A percentile compares a stretch with the other conserved stretches of the same genome.
These are phyloP conservation scores for Gallinago media DNA, from an alignment of 2,113 vertebrate genomes.

Conservation along the genomic window DNA sequence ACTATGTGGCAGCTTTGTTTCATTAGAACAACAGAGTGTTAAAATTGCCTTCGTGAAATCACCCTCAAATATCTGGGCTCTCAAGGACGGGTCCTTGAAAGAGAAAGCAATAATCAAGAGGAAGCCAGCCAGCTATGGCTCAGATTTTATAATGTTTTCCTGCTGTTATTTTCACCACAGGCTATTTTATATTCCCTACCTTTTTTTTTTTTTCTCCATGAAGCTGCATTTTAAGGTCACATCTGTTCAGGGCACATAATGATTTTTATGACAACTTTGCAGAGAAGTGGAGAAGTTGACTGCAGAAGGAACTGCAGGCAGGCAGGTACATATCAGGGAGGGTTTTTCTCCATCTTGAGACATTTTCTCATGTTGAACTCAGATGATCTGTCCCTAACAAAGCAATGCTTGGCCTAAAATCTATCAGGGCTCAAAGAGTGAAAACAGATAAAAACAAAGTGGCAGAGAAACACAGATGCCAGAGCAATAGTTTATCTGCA, in stretches of 20 bases:
- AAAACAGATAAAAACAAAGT: background rate
- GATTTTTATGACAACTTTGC: constrained; percentile 79
- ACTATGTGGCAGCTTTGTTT: constrained; percentile 18
- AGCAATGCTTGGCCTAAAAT: background rate
- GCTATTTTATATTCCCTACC: constrained; percentile 68
- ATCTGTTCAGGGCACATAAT: constrained; percentile 76
- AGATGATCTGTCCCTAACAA: constrained; percentile 12
- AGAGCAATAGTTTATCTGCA: constrained; percentile 15
- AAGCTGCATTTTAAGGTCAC: constrained; percentile 71
- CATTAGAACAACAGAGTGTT: constrained; percentile 12
- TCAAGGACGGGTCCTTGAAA: constrained; percentile 62
- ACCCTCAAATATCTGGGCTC: constrained; percentile 54
- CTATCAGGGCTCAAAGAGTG: background rate
- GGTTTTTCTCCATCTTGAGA: constrained; percentile 13
- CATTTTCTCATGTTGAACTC: background rate
- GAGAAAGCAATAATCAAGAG: constrained; percentile 76
- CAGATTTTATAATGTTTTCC: constrained; percentile 78
- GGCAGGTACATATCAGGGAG: constrained; percentile 21
- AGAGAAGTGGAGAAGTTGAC: constrained; percentile 58
- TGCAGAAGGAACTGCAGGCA: constrained; percentile 22
- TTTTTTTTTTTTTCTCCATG: background rate
- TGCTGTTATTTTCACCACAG: constrained; percentile 78
- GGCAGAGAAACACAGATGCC: background rate
- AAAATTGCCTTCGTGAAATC: constrained; percentile 39
- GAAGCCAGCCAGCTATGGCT: constrained; percentile 68